Evolutionary conservation across 2,797 vertebrate genomes (phyloP), one percentile per base, ranked within the genome.

Genomic region (Eospalax fontanierii): DNA sequence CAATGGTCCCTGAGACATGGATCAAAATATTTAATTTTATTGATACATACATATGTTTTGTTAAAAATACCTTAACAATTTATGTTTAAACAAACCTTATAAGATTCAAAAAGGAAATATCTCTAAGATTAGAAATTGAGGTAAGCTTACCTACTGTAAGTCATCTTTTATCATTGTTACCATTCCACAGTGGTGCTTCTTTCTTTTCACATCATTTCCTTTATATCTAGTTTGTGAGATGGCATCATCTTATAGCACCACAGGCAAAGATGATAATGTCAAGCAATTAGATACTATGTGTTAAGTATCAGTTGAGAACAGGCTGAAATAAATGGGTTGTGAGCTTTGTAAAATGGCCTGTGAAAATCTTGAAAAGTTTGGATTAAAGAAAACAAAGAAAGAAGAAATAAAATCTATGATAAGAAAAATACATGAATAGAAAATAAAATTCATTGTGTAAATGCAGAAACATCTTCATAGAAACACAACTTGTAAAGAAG

Each of bases 191-290:
- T 86, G 61, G 57, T 12, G 28, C 71, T 93, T 82, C 12, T 89
- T 89, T 82, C 18, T 86, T 80, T 43, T 54, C 10, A 70, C 30
- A 91, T 4, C 33, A 80, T 63, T 92, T 92, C 38, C n/a, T 84
- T 61, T 73, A 33, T 38, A 65, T 78, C 68, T 38, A 43, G n/a
- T 95, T 74, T 79, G 22, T 84, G 57, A 91, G 28, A 73, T 3
- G 57, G 12, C 63, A n/a, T 54, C 73, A 14, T 78, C 46, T 89
- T 22, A 40, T 87, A 89, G 76, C 71, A 84, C 16, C 22, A 30
- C 10, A 78, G 28, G 46, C 21, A 80, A 89, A 93, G 80, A 83
- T 19, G 57, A 85, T 75, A 89, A 91, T 63, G 6, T 24, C 40
- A 33, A 95, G 0, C 4, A 81, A 50, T 74, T 89, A 57, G 59